Evolutionary conservation across 1,140 invertebrate genomes (phyloP).

Genomic region (Drosophila lacertosa): DNA sequence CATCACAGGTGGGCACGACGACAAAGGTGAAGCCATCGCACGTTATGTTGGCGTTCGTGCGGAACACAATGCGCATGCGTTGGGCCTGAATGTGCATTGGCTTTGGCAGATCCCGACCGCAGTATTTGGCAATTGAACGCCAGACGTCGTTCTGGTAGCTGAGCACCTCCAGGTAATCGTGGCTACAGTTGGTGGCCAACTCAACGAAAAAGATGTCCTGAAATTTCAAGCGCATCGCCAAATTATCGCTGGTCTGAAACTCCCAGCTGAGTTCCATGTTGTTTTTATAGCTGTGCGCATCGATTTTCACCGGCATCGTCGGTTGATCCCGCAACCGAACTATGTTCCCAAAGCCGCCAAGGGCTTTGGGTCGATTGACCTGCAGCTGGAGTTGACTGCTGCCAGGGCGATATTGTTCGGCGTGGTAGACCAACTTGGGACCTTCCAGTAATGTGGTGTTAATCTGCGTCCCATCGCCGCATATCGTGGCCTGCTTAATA

Average conservation of each 20-base stretch:
- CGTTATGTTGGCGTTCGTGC: constrained; percentile 87
- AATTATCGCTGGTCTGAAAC: constrained; percentile 86
- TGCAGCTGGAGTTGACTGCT: constrained; percentile 41
- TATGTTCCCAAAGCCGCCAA: background rate
- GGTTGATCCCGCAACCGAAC: constrained; percentile 11
- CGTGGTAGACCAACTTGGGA: constrained; percentile 47
- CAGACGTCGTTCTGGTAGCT: constrained; percentile 84
- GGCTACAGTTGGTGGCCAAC: constrained; percentile 88
- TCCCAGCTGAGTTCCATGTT: constrained; percentile 93
- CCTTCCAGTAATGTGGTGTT: constrained; percentile 29
- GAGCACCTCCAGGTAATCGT: constrained; percentile 90
- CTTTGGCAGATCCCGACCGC: constrained; percentile 88
- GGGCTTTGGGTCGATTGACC: background rate
- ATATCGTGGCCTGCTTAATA: constrained; percentile 30
- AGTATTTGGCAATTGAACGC: constrained; percentile 87
- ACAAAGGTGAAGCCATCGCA: constrained; percentile 89
- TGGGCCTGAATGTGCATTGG: constrained; percentile 86
- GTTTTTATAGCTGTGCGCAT: constrained; percentile 51
- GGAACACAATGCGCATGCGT: constrained; percentile 89
- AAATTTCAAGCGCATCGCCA: constrained; percentile 86
- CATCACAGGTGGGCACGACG: constrained; percentile 88
- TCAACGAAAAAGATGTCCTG: constrained; percentile 89
- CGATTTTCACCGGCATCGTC: constrained; percentile 30
- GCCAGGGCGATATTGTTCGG: constrained; percentile 1
- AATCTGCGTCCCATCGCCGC: constrained; percentile 29